Percentiles rank a stretch among this genome's conserved stretches.
These are phyloP conservation scores for Tachina fera DNA, from an alignment of 2,888 invertebrate genomes.

Conservation along the genomic window DNA sequence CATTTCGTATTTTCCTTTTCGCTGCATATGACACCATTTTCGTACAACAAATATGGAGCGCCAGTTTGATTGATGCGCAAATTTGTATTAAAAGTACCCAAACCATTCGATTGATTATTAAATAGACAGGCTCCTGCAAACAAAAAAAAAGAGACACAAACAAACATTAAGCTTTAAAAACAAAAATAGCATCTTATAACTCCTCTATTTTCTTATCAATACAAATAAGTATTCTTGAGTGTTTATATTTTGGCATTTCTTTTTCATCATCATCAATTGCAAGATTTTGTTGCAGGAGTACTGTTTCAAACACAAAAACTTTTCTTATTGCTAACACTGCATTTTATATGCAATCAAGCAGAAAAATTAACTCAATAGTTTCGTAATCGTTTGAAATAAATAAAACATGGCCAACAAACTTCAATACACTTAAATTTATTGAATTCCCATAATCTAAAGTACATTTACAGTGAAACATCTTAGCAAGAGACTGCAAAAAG, in stretches of 20 bases:
- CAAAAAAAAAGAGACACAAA: constrained; percentile 5
- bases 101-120: constrained; percentile 77
- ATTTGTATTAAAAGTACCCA: constrained; percentile 79
- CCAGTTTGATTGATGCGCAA: constrained; percentile 81
- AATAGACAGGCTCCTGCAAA: constrained; percentile 80
- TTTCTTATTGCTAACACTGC: constrained; percentile 36
- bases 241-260: constrained; percentile 10
- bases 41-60: constrained; percentile 81
- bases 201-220: no score
- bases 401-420: constrained; percentile 60
- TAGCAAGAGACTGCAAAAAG: neutral
- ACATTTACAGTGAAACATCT: constrained; percentile 37
- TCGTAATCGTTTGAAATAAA: constrained; percentile 62
- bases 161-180: constrained; percentile 19
- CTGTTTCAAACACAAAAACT: constrained; percentile 17
- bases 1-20: constrained; percentile 72
- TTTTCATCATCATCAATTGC: constrained; percentile 42
- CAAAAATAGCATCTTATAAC: neutral
- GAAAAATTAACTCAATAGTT: constrained; percentile 70
- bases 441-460: constrained; percentile 16
- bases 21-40: constrained; percentile 78
- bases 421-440: constrained; percentile 48
- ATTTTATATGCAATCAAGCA: constrained; percentile 64
- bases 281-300: constrained; percentile 44
- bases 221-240: neutral